Conservation (phyloP, 2,113 vertebrate genomes). For the Gopherus flavomarginatus region DNA sequence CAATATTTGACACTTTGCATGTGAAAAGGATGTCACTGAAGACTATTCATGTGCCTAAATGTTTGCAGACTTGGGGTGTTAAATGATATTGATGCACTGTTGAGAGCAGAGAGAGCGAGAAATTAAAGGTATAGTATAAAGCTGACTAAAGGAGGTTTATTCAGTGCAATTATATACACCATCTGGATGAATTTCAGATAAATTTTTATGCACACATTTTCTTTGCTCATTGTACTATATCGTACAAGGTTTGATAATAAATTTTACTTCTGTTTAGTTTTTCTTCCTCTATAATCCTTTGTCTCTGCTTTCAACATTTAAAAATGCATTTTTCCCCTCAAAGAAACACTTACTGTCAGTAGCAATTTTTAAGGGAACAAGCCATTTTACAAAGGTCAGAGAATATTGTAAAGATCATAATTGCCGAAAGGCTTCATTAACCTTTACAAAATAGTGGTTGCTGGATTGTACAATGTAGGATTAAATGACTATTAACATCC, state of each 20-base stretch:
- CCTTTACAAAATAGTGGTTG: conserved; percentile 50
- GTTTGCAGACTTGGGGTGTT: not conserved
- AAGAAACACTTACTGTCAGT: not conserved
- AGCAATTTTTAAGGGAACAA: conserved; percentile 19
- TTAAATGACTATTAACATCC: conserved; percentile 58
- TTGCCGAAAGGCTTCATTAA: conserved; percentile 62
- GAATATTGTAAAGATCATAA: conserved; percentile 51
- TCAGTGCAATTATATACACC: rapidly evolving
- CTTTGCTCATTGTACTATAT: not conserved
- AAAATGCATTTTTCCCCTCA: not conserved
- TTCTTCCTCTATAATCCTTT: not conserved
- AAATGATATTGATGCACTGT: not conserved
- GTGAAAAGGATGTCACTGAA: not conserved
- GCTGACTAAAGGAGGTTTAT: not conserved
- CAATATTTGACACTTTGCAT: not conserved
- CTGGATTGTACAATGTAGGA: conserved; percentile 18
- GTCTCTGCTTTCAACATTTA: not conserved
- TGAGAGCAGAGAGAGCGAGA: not conserved
- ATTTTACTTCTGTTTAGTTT: not conserved
- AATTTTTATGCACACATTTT: not conserved
- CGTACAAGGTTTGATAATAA: not conserved
- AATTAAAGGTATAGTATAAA: not conserved
- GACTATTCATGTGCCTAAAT: not conserved
- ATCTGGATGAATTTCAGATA: not conserved
- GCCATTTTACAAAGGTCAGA: conserved; percentile 54